phyloP scores from a whole-genome alignment of 2,888 invertebrate species.

The Gnatocerus cornutus region DNA sequence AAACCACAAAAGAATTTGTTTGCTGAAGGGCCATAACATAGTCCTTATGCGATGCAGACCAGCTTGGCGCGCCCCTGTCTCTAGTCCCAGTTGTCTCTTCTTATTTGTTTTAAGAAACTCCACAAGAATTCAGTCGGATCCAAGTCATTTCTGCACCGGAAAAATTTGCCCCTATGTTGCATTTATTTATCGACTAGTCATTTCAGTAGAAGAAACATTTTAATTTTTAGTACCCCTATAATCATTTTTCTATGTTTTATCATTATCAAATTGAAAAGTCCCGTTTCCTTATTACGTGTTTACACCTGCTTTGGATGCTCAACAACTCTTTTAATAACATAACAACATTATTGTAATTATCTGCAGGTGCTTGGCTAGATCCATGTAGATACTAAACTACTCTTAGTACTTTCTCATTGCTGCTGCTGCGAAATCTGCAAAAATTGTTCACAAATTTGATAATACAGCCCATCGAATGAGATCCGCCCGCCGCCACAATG shows the following conservation, averaged over 20 bases:
- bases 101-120: too few species aligned
- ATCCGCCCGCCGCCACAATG: too few species aligned
- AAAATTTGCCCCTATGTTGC: neutral
- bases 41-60: too few species aligned
- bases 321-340: neutral
- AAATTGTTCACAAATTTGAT: too few species aligned
- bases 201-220: neutral
- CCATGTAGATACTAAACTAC: neutral
- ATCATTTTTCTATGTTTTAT: neutral
- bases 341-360: neutral
- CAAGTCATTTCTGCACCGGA: too few species aligned
- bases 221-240: constrained; percentile 13
- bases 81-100: too few species aligned
- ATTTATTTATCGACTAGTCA: neutral
- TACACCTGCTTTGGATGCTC: neutral
- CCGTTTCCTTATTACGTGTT: neutral
- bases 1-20: too few species aligned
- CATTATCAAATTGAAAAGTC: neutral
- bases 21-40: too few species aligned
- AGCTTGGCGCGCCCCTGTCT: too few species aligned
- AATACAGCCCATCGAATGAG: too few species aligned
- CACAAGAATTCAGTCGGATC: too few species aligned
- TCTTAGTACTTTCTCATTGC: neutral
- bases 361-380: neutral
- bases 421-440: too few species aligned